A percentile compares a stretch with the other conserved stretches of the same genome.
Conservation (phyloP, 2,888 invertebrate species). For the Autographa gamma region DNA sequence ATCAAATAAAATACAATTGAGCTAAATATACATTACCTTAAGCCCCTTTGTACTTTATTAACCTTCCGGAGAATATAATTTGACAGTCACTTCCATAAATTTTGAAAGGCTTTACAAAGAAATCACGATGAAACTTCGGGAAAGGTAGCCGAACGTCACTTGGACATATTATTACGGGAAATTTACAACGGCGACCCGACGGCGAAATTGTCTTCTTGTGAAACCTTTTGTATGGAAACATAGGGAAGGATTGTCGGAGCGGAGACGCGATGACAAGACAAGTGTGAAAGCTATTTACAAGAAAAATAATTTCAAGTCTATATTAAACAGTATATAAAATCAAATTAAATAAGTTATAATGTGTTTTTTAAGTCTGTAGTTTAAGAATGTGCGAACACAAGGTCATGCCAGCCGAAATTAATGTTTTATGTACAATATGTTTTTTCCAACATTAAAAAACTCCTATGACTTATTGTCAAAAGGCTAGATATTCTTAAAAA, state of each 20-base stretch:
- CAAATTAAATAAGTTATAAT: no score
- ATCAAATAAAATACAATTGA: no score
- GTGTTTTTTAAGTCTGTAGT: no score
- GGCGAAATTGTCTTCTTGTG: constrained; percentile 61
- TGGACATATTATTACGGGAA: constrained; percentile 72
- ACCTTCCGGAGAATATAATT: constrained; percentile 75
- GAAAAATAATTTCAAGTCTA: no score
- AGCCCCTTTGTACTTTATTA: constrained; percentile 71
- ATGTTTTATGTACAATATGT: no score
- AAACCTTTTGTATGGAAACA: constrained; percentile 56
- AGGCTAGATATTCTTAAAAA: no score
- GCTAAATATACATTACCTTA: no score
- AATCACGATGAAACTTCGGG: constrained; percentile 60
- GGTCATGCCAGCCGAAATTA: no score
- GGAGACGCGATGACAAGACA: neutral
- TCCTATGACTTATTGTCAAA: no score
- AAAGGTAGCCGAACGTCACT: constrained; percentile 63
- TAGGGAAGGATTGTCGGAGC: constrained; percentile 21
- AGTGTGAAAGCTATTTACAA: neutral
- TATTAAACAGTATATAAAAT: no score
- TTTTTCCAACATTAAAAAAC: no score
- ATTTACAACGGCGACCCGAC: constrained; percentile 56
- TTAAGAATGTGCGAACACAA: no score
- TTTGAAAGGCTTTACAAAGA: constrained; percentile 63
- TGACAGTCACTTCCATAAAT: constrained; percentile 81